Percentiles rank a stretch among this genome's conserved stretches.
phyloP scores from a whole-genome alignment of 2,113 vertebrate genomes.

The Corythornis vintsioides region DNA sequence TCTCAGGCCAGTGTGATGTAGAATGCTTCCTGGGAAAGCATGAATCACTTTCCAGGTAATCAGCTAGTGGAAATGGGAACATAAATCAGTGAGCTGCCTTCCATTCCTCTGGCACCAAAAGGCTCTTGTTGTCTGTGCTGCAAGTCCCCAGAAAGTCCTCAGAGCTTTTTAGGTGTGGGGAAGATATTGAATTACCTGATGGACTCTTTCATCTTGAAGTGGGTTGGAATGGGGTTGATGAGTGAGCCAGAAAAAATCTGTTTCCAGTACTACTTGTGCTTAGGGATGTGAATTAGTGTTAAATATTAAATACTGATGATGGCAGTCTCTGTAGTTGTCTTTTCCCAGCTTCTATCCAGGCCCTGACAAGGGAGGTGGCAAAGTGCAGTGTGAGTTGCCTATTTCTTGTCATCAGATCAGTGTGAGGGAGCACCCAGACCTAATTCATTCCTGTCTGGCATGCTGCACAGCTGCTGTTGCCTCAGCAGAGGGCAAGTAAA shows the following conservation, averaged over 20 bases:
- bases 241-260: not conserved
- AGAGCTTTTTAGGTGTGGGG: not conserved
- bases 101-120: not conserved
- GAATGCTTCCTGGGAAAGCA: not conserved
- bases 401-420: not conserved
- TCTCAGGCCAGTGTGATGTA: not conserved
- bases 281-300: not conserved
- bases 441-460: not conserved
- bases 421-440: not conserved
- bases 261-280: not conserved
- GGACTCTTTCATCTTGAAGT: not conserved
- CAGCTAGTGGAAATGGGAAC: not conserved
- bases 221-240: not conserved
- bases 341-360: not conserved
- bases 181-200: not conserved
- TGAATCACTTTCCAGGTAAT: not conserved
- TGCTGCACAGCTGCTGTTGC: not conserved
- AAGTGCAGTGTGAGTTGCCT: accelerated
- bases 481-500: not conserved
- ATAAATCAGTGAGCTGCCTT: not conserved
- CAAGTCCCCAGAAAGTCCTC: not conserved
- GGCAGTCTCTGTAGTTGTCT: not conserved
- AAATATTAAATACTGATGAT: not conserved
- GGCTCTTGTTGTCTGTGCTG: not conserved
- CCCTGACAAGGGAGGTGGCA: not conserved